Conservation (phyloP, 2,113 vertebrate species). For the Lamprologus tigripictilis region DNA sequence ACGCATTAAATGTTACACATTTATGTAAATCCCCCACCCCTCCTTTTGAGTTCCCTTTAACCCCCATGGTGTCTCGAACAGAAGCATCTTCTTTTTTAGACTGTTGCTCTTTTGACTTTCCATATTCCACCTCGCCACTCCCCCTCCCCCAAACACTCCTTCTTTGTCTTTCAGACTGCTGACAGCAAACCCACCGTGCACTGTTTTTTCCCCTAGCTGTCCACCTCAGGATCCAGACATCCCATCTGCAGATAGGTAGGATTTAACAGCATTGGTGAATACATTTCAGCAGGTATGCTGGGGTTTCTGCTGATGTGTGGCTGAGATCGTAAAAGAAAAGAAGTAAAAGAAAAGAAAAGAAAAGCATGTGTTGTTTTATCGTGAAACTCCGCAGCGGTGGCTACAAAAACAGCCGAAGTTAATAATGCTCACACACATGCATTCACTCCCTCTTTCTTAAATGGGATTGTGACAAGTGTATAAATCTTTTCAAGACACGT, state of each 20-base stretch:
- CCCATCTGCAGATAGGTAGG: slow-evolving; percentile 40
- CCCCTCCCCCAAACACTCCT: neutral
- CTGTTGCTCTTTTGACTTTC: neutral
- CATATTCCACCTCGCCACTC: neutral
- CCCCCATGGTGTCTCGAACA: neutral
- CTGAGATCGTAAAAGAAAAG: neutral
- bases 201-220: neutral
- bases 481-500: neutral
- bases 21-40: neutral
- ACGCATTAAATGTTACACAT: neutral
- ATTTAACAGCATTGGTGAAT: neutral
- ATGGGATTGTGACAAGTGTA: neutral
- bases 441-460: neutral
- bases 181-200: neutral
- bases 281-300: neutral
- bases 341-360: neutral
- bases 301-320: neutral
- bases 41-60: neutral
- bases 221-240: neutral
- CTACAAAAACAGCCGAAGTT: neutral
- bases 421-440: neutral
- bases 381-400: neutral
- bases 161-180: neutral
- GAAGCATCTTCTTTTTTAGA: neutral
- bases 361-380: neutral